Conservation (phyloP, 2,113 vertebrate genomes). For the Nesospiza acunhae region DNA sequence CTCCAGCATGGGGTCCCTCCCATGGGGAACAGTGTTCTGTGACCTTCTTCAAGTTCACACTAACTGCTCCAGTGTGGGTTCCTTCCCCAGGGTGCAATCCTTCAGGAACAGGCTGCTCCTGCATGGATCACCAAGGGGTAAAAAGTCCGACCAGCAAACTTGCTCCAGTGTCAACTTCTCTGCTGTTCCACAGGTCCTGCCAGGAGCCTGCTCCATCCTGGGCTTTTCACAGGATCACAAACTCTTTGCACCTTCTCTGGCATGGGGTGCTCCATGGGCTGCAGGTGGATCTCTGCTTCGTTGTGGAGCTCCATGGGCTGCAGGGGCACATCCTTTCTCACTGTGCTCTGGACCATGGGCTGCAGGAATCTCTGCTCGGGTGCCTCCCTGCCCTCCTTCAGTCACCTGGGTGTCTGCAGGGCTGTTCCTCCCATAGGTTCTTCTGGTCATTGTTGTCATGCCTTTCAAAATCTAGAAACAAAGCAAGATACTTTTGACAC, state of each 20-base stretch:
- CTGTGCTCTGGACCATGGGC: fast-evolving
- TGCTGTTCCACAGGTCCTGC: neutral
- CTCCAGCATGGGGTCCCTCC: neutral
- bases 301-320: neutral
- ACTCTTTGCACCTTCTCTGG: neutral
- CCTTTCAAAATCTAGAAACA: neutral
- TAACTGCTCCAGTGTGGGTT: neutral
- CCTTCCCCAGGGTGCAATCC: neutral
- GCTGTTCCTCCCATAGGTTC: neutral
- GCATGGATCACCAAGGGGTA: neutral
- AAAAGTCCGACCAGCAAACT: neutral
- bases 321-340: neutral
- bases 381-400: neutral
- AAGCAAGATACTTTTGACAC: neutral
- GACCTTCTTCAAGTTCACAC: neutral
- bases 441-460: neutral
- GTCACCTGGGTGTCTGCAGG: neutral
- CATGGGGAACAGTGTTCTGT: neutral
- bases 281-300: neutral
- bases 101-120: neutral
- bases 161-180: neutral
- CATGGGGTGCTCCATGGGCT: neutral
- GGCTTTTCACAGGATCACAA: neutral
- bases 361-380: fast-evolving
- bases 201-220: neutral